A percentile compares a stretch with the other conserved stretches of the same genome.
phyloP scores from a whole-genome alignment of 1,140 invertebrate genomes.

The Cepaea nemoralis region DNA sequence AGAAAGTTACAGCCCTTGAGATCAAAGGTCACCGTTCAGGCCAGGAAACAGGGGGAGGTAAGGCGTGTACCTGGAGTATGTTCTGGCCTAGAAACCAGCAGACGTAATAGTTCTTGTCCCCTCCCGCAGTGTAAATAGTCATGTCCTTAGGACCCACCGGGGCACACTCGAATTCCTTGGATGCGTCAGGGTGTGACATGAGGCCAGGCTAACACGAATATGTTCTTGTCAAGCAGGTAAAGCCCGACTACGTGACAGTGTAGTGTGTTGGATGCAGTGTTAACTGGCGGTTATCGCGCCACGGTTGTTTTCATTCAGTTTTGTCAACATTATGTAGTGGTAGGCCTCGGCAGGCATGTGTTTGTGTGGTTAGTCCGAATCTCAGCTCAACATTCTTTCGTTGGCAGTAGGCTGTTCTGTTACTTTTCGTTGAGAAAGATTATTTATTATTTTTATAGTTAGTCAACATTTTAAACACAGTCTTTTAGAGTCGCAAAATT shows the following conservation, averaged over 20 bases:
- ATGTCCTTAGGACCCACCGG: not conserved
- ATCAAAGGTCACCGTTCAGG: not conserved
- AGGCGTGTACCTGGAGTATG: not conserved
- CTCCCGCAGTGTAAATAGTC: not conserved
- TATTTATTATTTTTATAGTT: no score
- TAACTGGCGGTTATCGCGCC: not conserved
- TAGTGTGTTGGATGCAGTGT: not conserved
- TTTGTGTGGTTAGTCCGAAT: not conserved
- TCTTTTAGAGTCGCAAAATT: no score
- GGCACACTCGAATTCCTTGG: not conserved
- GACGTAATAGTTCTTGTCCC: no score
- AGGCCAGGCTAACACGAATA: constrained; percentile 3
- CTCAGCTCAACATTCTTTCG: not conserved
- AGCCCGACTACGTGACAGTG: not conserved
- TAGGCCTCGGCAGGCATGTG: not conserved
- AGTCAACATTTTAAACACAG: no score
- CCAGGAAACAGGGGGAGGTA: not conserved
- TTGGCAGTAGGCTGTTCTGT: not conserved
- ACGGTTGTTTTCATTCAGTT: not conserved
- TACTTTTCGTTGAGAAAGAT: not conserved
- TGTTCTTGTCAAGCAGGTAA: constrained; percentile 3
- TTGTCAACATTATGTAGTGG: not conserved
- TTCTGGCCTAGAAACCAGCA: not conserved
- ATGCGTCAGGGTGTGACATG: constrained; percentile 23
- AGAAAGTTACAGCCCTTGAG: constrained; percentile 20